These are phyloP conservation scores for Drosophila nr. perissopoda DNA, from an alignment of 2,888 invertebrate genomes.

Conservation along the genomic window DNA sequence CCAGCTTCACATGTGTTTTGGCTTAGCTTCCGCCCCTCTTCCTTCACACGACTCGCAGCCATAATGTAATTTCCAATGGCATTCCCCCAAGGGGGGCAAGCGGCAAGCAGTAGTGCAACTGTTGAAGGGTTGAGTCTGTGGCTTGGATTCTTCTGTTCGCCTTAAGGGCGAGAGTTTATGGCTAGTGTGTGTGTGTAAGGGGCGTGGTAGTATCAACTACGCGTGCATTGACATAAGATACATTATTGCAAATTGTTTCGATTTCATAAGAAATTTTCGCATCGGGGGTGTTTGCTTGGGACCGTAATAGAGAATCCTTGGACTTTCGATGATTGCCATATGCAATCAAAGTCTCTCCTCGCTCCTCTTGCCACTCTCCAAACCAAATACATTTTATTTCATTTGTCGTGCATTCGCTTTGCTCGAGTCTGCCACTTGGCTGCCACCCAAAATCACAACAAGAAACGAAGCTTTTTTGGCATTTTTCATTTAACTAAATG, in stretches of 20 bases:
- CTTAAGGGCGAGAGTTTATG: conserved; percentile 17
- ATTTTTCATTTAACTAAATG: conserved; percentile 71
- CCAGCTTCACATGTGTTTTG: conserved; percentile 24
- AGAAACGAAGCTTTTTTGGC: conserved; percentile 47
- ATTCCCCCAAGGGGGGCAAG: conserved; percentile 38
- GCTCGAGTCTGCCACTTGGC: conserved; percentile 57
- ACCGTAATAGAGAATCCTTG: conserved; percentile 46
- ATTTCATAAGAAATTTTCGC: conserved; percentile 74
- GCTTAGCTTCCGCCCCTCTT: not conserved
- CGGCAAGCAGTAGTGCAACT: conserved; percentile 26
- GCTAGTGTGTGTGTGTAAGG: not conserved
- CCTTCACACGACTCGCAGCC: conserved; percentile 21
- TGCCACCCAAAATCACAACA: conserved; percentile 54
- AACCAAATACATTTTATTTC: conserved; percentile 60
- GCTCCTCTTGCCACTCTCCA: not conserved
- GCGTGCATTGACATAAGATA: conserved; percentile 78
- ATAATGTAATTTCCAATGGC: conserved; percentile 68
- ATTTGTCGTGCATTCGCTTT: conserved; percentile 72
- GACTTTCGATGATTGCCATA: conserved; percentile 60
- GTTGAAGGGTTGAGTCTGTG: conserved; percentile 40
- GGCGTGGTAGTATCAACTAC: conserved; percentile 39
- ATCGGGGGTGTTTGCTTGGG: conserved; percentile 35
- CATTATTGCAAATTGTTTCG: conserved; percentile 81
- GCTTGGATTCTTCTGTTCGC: conserved; percentile 13
- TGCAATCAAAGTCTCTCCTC: conserved; percentile 51